phyloP scores from a whole-genome alignment of 1,140 invertebrate species.

The Hyposmocoma kahamanoa region DNA sequence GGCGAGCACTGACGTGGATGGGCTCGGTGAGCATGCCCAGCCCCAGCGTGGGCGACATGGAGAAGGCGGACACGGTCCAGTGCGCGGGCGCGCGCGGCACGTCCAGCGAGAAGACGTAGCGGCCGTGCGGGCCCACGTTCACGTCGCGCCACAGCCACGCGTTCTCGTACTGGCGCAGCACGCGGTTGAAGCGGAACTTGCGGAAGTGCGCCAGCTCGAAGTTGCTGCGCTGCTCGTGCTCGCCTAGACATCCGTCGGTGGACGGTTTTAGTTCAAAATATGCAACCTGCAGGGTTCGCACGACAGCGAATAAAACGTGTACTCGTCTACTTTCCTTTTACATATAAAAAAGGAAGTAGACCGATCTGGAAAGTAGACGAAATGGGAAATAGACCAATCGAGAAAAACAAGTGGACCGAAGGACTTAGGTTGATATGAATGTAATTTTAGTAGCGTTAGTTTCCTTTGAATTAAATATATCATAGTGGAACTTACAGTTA shows the following conservation, averaged over 20 bases:
- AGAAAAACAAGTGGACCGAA: too few species aligned
- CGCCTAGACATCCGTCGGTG: too few species aligned
- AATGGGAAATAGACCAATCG: too few species aligned
- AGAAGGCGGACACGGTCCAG: slow-evolving; percentile 95
- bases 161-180: slow-evolving; percentile 93
- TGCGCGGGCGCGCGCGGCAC: slow-evolving; percentile 90
- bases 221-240: slow-evolving; percentile 74
- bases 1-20: slow-evolving; percentile 81
- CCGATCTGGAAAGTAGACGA: too few species aligned
- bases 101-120: slow-evolving; percentile 88
- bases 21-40: slow-evolving; percentile 89
- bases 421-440: too few species aligned
- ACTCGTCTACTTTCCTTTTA: too few species aligned
- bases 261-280: too few species aligned
- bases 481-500: slow-evolving; percentile 85
- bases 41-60: slow-evolving; percentile 88
- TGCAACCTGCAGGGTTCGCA: too few species aligned
- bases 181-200: slow-evolving; percentile 88
- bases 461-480: too few species aligned
- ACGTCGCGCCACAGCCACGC: slow-evolving; percentile 96
- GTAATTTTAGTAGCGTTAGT: too few species aligned
- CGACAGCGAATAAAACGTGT: too few species aligned
- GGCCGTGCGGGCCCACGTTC: slow-evolving; percentile 93
- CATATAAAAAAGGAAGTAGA: too few species aligned
- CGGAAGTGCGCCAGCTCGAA: slow-evolving; percentile 82